Evolutionary conservation across 1,140 invertebrate species (phyloP).

Genomic region (Metaphire vulgaris): DNA sequence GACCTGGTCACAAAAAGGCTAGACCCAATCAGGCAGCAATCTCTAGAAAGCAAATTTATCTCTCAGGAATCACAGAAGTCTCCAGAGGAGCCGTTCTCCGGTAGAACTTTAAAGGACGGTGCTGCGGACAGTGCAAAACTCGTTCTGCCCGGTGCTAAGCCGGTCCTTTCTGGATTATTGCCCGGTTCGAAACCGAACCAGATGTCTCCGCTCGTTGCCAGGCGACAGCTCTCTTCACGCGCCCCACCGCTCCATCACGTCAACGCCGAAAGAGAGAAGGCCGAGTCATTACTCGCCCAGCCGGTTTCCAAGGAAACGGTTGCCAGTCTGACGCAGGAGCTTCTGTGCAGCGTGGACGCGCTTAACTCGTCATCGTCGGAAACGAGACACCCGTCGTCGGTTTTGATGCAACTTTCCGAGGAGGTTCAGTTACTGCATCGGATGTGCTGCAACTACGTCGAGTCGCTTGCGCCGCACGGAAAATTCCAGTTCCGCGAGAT

Average conservation of each 20-base stretch:
- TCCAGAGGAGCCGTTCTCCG: not conserved
- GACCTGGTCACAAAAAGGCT: not conserved
- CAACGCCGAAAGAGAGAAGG: constrained; percentile 21
- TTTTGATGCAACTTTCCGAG: constrained; percentile 44
- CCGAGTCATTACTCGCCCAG: constrained; percentile 14
- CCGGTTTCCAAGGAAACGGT: constrained; percentile 26
- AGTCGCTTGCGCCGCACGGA: constrained; percentile 66
- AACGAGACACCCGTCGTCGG: not conserved
- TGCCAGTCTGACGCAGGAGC: not conserved
- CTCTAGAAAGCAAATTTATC: not conserved
- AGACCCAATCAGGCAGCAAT: not conserved
- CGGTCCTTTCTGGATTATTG: not conserved
- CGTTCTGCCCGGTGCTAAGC: not conserved
- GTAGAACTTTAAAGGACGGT: constrained; percentile 20
- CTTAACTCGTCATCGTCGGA: constrained; percentile 1
- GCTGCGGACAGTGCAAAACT: not conserved
- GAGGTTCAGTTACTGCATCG: constrained; percentile 44
- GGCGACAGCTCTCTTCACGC: constrained; percentile 12
- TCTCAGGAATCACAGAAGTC: not conserved
- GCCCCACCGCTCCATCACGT: constrained; percentile 20
- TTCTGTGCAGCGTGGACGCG: not conserved
- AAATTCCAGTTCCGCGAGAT: constrained; percentile 83
- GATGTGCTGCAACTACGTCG: constrained; percentile 45
- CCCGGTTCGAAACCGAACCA: constrained; percentile 1
- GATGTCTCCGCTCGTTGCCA: not conserved